Base-by-base conservation (phyloP, 2,797 vertebrate species). In the Momotus momota region DNA sequence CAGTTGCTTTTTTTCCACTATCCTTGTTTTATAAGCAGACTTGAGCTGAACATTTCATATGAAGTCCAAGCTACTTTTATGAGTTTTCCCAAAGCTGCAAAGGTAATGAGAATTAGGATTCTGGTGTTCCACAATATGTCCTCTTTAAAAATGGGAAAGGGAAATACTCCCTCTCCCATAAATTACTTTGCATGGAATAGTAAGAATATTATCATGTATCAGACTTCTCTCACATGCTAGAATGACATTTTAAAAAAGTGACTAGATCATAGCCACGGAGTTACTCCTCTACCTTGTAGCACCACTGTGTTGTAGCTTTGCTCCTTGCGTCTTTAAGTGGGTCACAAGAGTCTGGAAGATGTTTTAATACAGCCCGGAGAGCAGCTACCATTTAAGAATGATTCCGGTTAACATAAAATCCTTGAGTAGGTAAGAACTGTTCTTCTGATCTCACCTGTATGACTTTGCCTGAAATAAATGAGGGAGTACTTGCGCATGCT, bases 391-490 rank as follows among this genome's bases (percentile, higher is more conserved):
- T 57, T 64, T 87, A 33, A 52, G 86, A 88, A 88, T 51, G 27
- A 57, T 33, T 41, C 33, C 67, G 57, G 31, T 58, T 94, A 71
- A 69, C 54, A 72, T 74, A 74, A 90, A 93, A 91, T 75, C 70
- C 85, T 79, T 49, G 77, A 51, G 69, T 21, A 71, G 82, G 52
- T 83, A 83, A 58, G 87, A 90, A 46, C 27, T 66, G 72, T 60
- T 92, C 57, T 78, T 65, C 17, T 62, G 80, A 54, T 61, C 54
- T 96, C 70, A 81, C 80, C 66, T 90, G 85, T 69, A 82, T 87
- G 81, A 73, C 85, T 94, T 90, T 88, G 60, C 43, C 72, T 88
- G 72, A 78, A 94, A 83, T 88, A 83, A 95, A 94, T 90, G 33
- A 81, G 13, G 43, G 62, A 72, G 58, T 25, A 33, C 18, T 86